Evolutionary conservation across 2,797 vertebrate genomes (phyloP).

Genomic region (Oreonectes daqikongensis): DNA sequence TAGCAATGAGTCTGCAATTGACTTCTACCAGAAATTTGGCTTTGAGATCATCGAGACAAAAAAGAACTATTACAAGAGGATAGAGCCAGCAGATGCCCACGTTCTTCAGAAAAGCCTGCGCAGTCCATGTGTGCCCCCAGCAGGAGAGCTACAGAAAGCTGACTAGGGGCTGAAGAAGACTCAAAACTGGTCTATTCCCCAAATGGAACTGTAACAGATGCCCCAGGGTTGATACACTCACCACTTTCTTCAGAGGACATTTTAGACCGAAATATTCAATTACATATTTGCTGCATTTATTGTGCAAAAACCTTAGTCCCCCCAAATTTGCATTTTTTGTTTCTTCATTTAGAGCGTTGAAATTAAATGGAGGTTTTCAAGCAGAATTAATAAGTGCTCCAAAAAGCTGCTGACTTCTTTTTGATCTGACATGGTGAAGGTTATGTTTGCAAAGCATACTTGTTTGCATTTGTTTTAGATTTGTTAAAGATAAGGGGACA

Average conservation of each 20-base stretch:
- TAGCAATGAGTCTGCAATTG: slow-evolving; percentile 98
- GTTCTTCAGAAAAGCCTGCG: slow-evolving; percentile 99
- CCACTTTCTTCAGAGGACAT: slow-evolving; percentile 82
- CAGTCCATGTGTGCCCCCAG: slow-evolving; percentile 86
- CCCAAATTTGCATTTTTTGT: slow-evolving; percentile 64
- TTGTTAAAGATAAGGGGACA: slow-evolving; percentile 69
- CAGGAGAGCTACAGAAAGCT: slow-evolving; percentile 92
- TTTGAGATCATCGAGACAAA: slow-evolving; percentile 99
- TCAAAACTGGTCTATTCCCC: slow-evolving; percentile 85
- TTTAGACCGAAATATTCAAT: slow-evolving; percentile 79
- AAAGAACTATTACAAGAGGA: slow-evolving; percentile 99
- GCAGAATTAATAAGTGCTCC: slow-evolving; percentile 69
- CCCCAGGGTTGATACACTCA: slow-evolving; percentile 77
- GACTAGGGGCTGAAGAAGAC: slow-evolving; percentile 79
- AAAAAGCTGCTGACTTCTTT: slow-evolving; percentile 68
- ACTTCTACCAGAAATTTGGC: slow-evolving; percentile 99
- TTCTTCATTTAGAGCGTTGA: slow-evolving; percentile 68
- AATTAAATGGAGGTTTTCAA: slow-evolving; percentile 63
- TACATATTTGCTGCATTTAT: slow-evolving; percentile 76
- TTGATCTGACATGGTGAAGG: slow-evolving; percentile 68
- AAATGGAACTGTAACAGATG: slow-evolving; percentile 82
- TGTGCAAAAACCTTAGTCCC: slow-evolving; percentile 71
- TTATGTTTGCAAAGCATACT: slow-evolving; percentile 69
- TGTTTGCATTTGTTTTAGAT: slow-evolving; percentile 75
- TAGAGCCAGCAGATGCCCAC: slow-evolving; percentile 98